These are phyloP conservation scores for Luidia sarsii DNA, from an alignment of 53 echinoderm and acorn worm species.

Conservation along the genomic window DNA sequence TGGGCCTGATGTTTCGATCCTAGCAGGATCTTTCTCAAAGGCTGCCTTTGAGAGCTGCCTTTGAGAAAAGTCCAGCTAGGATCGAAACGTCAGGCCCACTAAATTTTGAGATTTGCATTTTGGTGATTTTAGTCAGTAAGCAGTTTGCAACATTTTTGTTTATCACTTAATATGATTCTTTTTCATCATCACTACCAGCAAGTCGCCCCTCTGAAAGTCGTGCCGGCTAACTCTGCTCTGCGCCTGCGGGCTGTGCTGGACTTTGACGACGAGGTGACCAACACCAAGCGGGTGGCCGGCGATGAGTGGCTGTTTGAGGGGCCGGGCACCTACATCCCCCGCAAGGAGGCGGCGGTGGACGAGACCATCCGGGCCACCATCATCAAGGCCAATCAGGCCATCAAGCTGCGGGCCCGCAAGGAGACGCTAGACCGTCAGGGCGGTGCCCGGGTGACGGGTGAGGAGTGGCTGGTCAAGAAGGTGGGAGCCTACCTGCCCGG, in stretches of 20 bases:
- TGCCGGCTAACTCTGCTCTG: slow-evolving; percentile 93
- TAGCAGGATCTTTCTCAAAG: no score
- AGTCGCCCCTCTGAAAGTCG: slow-evolving; percentile 87
- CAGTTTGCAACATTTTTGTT: no score
- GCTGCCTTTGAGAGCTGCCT: no score
- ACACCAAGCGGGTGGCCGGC: slow-evolving; percentile 80
- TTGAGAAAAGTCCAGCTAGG: no score
- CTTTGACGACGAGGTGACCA: slow-evolving; percentile 74
- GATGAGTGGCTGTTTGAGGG: slow-evolving; percentile 99
- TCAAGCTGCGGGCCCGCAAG: slow-evolving; percentile 94
- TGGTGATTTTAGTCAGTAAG: no score
- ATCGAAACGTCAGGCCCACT: no score
- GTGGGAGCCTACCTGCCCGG: slow-evolving; percentile 96
- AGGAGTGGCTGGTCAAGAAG: slow-evolving; percentile 98
- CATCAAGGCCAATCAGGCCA: slow-evolving; percentile 98
- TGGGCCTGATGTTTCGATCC: no score
- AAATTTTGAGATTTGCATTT: no score
- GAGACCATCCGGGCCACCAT: slow-evolving; percentile 94
- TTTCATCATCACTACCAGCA: no score
- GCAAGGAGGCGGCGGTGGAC: slow-evolving; percentile 94
- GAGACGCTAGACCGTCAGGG: slow-evolving; percentile 85
- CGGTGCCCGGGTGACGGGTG: slow-evolving; percentile 78
- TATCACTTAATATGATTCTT: no score
- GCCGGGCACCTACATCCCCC: slow-evolving; percentile 95
- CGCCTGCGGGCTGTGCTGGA: slow-evolving; percentile 86